These are phyloP conservation scores for Trematomus bernacchii DNA, from an alignment of 2,797 vertebrate species.

Conservation along the genomic window DNA sequence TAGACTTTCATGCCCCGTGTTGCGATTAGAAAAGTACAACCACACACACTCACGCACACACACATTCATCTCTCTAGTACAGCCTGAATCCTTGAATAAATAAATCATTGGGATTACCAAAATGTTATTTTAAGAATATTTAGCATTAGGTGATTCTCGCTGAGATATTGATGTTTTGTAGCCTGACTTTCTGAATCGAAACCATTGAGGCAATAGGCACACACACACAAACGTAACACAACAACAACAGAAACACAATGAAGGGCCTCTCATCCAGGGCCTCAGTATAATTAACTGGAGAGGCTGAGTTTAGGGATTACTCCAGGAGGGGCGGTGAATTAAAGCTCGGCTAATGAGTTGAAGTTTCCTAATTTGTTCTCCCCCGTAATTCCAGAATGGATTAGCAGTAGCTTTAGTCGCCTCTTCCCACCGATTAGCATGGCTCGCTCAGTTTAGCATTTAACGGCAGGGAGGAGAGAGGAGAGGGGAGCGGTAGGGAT, in stretches of 20 bases:
- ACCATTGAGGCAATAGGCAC: slow-evolving; percentile 18
- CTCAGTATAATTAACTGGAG: slow-evolving; percentile 85
- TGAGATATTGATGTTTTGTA: slow-evolving; percentile 58
- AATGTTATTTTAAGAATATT: slow-evolving; percentile 59
- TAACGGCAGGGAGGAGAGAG: slow-evolving; percentile 56
- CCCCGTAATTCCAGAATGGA: slow-evolving; percentile 87
- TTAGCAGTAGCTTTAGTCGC: slow-evolving; percentile 87
- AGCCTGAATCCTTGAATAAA: slow-evolving; percentile 57
- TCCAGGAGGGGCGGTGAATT: slow-evolving; percentile 85
- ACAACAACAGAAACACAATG: slow-evolving; percentile 73
- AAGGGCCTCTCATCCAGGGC: slow-evolving; percentile 79
- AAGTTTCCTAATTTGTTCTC: slow-evolving; percentile 90
- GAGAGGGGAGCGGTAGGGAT: slow-evolving; percentile 56
- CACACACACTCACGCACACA: not conserved
- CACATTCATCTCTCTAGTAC: slow-evolving; percentile 34
- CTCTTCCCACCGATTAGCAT: slow-evolving; percentile 83
- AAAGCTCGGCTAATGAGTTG: slow-evolving; percentile 88
- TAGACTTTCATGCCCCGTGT: slow-evolving; percentile 62
- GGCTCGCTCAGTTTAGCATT: slow-evolving; percentile 74
- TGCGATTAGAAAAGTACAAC: slow-evolving; percentile 50
- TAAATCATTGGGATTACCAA: slow-evolving; percentile 61
- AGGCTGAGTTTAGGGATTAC: slow-evolving; percentile 87
- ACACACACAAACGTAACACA: slow-evolving; percentile 39
- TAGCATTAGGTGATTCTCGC: slow-evolving; percentile 50
- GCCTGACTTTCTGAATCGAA: slow-evolving; percentile 31